These are phyloP conservation scores for Helicoverpa armigera DNA, from an alignment of 1,140 invertebrate species.

Conservation along the genomic window DNA sequence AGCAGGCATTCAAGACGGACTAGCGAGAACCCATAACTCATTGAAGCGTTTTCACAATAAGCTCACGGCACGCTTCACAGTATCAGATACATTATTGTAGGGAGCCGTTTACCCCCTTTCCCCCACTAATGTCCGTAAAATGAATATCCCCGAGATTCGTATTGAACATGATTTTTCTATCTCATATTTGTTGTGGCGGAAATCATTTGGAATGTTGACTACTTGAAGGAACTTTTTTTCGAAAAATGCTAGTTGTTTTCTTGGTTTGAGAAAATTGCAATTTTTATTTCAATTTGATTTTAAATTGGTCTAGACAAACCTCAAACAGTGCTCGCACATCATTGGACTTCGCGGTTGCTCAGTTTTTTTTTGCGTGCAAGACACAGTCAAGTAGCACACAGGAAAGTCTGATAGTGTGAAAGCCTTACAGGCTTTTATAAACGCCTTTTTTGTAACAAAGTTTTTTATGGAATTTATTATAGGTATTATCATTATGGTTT, in stretches of 20 bases:
- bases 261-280: no score
- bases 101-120: neutral
- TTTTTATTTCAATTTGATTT: no score
- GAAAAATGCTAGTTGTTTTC: neutral
- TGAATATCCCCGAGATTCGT: neutral
- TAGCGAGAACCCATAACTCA: neutral
- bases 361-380: no score
- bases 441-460: no score
- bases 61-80: neutral
- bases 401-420: no score
- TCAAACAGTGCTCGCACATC: no score
- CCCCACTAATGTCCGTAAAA: conserved; percentile 8
- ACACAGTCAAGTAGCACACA: no score
- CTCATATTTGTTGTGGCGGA: neutral
- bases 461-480: no score
- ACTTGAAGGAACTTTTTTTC: neutral
- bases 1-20: neutral
- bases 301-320: no score
- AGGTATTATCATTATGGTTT: no score
- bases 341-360: no score
- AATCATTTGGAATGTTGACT: neutral
- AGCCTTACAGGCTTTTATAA: no score
- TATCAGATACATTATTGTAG: neutral
- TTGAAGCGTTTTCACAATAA: conserved; percentile 1
- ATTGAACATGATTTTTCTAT: conserved; percentile 12